These are phyloP conservation scores for Nyctibius bracteatus DNA, from an alignment of 2,113 vertebrate species.

Conservation along the genomic window DNA sequence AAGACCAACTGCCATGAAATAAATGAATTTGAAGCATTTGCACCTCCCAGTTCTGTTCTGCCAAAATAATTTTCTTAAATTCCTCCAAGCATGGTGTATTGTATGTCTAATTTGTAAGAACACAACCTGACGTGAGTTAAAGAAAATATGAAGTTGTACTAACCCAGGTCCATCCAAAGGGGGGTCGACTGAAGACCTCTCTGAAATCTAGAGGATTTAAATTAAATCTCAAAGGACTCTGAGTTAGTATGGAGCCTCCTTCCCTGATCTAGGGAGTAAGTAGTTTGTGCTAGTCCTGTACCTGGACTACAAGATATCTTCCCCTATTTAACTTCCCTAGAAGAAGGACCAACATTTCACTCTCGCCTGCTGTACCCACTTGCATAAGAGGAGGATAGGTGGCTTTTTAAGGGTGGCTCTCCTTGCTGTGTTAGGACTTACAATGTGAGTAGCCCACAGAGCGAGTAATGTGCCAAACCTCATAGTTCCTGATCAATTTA, in stretches of 20 bases:
- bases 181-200: background rate
- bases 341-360: background rate
- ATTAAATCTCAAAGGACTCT: background rate
- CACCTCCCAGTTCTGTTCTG: background rate
- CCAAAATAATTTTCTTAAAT: background rate
- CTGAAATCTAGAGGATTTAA: background rate
- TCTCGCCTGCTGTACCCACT: background rate
- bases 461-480: background rate
- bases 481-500: rapidly evolving
- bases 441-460: background rate
- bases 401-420: background rate
- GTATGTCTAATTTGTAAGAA: background rate
- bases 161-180: background rate
- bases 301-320: background rate
- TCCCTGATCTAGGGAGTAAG: background rate
- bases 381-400: background rate
- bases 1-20: background rate
- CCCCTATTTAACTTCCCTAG: background rate
- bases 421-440: background rate
- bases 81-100: background rate
- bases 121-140: background rate
- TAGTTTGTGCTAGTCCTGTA: background rate
- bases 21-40: background rate
- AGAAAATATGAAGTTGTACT: background rate
- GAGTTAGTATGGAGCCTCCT: background rate